These are phyloP conservation scores for Plagodis pulveraria DNA, from an alignment of 2,888 invertebrate genomes.

Conservation along the genomic window DNA sequence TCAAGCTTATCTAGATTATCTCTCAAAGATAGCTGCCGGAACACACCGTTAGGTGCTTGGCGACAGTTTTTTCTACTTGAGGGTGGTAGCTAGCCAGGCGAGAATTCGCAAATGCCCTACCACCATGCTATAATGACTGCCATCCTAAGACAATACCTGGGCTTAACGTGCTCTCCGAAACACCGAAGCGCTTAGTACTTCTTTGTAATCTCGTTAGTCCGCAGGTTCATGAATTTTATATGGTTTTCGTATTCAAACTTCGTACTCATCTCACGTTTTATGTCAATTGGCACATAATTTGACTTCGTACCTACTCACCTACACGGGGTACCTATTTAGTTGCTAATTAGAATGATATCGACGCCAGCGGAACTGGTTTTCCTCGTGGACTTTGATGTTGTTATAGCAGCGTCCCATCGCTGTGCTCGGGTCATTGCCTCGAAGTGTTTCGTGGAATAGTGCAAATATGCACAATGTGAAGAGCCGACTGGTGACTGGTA, in stretches of 20 bases:
- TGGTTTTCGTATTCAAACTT: slow-evolving; percentile 33
- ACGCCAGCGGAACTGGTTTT: slow-evolving; percentile 48
- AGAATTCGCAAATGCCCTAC: too few relatives aligned
- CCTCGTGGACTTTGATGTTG: slow-evolving; percentile 53
- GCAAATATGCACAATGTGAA: slow-evolving; percentile 39
- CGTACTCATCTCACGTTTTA: slow-evolving; percentile 34
- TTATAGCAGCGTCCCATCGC: slow-evolving; percentile 30
- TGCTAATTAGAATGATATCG: slow-evolving; percentile 46
- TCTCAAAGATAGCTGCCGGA: too few relatives aligned
- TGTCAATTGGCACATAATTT: slow-evolving; percentile 46
- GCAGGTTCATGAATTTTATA: slow-evolving; percentile 50
- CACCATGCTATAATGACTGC: too few relatives aligned
- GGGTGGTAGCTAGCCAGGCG: too few relatives aligned
- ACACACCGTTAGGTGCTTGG: too few relatives aligned
- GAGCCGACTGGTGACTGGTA: slow-evolving; percentile 35
- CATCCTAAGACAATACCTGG: too few relatives aligned
- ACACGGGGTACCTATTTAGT: slow-evolving; percentile 32
- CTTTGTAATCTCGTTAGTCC: slow-evolving; percentile 46
- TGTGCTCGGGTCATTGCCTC: slow-evolving; percentile 50
- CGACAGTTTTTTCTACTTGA: too few relatives aligned
- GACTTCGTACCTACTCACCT: slow-evolving; percentile 17
- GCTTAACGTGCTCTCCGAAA: too few relatives aligned
- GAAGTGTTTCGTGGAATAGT: slow-evolving; percentile 49
- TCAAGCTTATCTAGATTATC: too few relatives aligned
- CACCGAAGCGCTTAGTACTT: slow-evolving; percentile 55